Percentiles rank a stretch among this genome's conserved stretches.
Evolutionary conservation across 2,113 vertebrate species (phyloP).

Genomic region (Prietella phreatophila): DNA sequence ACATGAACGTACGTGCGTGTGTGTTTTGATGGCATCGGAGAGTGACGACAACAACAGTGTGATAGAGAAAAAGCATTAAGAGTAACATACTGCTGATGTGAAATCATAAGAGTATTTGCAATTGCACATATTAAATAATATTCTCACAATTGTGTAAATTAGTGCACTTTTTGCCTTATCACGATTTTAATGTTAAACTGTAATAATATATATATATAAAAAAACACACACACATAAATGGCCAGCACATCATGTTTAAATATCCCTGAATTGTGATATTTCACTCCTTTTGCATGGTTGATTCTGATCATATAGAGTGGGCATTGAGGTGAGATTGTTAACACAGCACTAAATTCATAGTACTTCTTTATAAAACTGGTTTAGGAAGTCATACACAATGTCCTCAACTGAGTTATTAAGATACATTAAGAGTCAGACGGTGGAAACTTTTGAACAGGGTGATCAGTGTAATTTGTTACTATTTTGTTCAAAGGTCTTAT

Average conservation of each 20-base stretch:
- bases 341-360: neutral
- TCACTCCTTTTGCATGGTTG: neutral
- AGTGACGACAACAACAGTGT: conserved; percentile 31
- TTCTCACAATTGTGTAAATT: neutral
- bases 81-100: neutral
- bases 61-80: conserved; percentile 1
- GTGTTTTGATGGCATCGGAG: conserved; percentile 54
- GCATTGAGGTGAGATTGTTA: too few relatives aligned
- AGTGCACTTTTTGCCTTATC: neutral
- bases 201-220: neutral
- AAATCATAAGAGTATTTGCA: neutral
- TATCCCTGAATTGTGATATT: neutral
- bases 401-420: neutral
- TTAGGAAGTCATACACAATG: neutral
- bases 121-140: neutral
- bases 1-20: conserved; percentile 53
- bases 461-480: too few relatives aligned
- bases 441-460: too few relatives aligned
- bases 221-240: neutral
- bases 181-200: neutral
- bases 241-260: neutral
- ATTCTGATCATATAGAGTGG: neutral
- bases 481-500: too few relatives aligned
- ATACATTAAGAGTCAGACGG: too few relatives aligned
- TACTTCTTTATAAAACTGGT: neutral